phyloP scores from a whole-genome alignment of 2,888 invertebrate species.

The Bhutanitis thaidina region DNA sequence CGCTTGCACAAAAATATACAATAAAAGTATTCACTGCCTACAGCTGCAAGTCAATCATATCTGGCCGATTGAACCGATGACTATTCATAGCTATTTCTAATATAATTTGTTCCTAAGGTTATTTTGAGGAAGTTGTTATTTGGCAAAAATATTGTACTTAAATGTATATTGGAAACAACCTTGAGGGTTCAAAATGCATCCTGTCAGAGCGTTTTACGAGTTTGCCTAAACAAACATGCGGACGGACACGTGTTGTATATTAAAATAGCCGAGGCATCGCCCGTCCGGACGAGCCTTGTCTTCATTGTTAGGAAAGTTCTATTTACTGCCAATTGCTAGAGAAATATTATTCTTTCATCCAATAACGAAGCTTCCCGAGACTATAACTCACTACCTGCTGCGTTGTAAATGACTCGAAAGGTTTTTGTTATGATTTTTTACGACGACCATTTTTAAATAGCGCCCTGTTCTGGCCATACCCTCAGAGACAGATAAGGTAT shows the following conservation, averaged over 20 bases:
- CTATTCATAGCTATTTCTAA: not conserved
- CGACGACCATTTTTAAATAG: slow-evolving; percentile 55
- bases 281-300: slow-evolving; percentile 34
- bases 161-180: slow-evolving; percentile 54
- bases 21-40: too few species aligned
- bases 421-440: slow-evolving; percentile 53
- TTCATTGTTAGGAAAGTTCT: slow-evolving; percentile 48
- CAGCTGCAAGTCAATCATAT: too few species aligned
- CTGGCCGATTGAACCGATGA: too few species aligned
- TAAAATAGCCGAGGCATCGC: slow-evolving; percentile 47
- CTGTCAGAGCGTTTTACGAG: slow-evolving; percentile 68
- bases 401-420: slow-evolving; percentile 45
- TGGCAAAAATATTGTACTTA: slow-evolving; percentile 23
- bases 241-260: slow-evolving; percentile 60
- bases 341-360: slow-evolving; percentile 48
- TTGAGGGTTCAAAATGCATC: slow-evolving; percentile 74
- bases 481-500: slow-evolving; percentile 53
- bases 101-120: slow-evolving; percentile 1
- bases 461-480: slow-evolving; percentile 37
- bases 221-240: slow-evolving; percentile 74
- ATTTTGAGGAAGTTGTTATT: slow-evolving; percentile 12
- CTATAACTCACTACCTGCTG: slow-evolving; percentile 52
- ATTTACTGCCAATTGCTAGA: slow-evolving; percentile 49
- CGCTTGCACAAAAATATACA: too few species aligned
- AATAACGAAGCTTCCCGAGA: slow-evolving; percentile 52